Evolutionary conservation across 2,113 vertebrate genomes (phyloP).

Genomic region (Opisthocomus hoazin): DNA sequence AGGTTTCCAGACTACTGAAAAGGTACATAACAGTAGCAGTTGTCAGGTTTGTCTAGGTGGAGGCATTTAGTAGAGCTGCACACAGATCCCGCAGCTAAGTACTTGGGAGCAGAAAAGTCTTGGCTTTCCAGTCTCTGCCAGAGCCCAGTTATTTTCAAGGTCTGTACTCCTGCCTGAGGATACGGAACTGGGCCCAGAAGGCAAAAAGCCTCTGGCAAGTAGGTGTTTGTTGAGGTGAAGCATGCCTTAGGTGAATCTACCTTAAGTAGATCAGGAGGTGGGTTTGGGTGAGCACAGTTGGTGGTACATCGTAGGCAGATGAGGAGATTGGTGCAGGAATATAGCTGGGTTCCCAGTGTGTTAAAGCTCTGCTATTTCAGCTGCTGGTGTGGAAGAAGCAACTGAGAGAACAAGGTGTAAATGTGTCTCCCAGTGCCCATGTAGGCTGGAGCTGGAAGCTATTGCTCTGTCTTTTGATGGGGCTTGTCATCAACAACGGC

Average conservation of each 20-base stretch:
- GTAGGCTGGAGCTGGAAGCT: not conserved
- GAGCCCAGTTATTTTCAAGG: not conserved
- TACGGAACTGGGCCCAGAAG: not conserved
- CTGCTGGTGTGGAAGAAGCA: not conserved
- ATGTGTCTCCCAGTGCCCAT: not conserved
- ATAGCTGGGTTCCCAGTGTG: not conserved
- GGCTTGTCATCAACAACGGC: not conserved
- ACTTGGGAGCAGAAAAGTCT: not conserved
- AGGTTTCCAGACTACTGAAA: slow-evolving; percentile 7
- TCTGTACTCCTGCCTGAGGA: not conserved
- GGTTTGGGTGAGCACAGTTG: not conserved
- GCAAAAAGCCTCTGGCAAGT: not conserved
- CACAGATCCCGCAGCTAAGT: not conserved
- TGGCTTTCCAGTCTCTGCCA: not conserved
- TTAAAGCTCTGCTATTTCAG: not conserved
- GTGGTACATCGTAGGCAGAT: not conserved
- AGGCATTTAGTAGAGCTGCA: not conserved
- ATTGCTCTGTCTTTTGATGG: not conserved
- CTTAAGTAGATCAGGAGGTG: not conserved
- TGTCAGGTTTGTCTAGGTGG: not conserved
- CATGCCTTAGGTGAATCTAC: not conserved
- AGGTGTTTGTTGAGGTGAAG: not conserved
- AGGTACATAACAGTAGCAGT: not conserved
- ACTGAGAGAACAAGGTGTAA: not conserved
- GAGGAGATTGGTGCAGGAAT: not conserved